Evolutionary conservation across 2,797 vertebrate genomes (phyloP), one percentile per base, ranked within the genome.

Genomic region (Todus mexicanus): DNA sequence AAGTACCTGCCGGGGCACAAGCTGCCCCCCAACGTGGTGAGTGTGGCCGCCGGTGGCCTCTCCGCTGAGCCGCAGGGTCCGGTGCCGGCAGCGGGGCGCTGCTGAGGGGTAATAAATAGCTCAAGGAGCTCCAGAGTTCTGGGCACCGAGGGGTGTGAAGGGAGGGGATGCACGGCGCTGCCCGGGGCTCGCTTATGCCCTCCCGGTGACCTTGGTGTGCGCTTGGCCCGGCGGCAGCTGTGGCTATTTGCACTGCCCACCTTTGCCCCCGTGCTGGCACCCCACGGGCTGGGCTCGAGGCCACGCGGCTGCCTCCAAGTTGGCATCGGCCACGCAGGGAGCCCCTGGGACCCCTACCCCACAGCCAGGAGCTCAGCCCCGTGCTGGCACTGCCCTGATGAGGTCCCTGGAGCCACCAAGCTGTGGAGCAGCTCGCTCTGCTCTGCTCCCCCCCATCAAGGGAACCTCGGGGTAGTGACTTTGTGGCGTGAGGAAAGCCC

Each of bases 1-100:
- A 99, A 99, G 90, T 99, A 99, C 93, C 98, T 99, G 90, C 99
- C 99, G 0, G 99, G 99, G 68, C 99, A 98, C 98, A 99, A 99
- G 96, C 98, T 99, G 96, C 99, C 99, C 43, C 83, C 98, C 93
- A 99, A 99, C 9, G 98, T 99, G 98, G 99, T 99, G 96, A 98
- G 98, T 92, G 64, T 8, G 42, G 53, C 45, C 6, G 2, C 26
- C 1, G 1, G 19, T 1, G 4, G 37, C 18, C 15, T 15, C 70
- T 56, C 22, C 0, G 27, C 56, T 4, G 43, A 45, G 37, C 3
- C 3, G 1, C 42, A 2, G 21, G 84, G 21, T 5, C 48, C 1
- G 9, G 43, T 6, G 71, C 37, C 7, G 23, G 4, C 4, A 7
- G 38, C 38, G 0, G 0, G 26, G 72, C 66, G 38, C 42, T 9